Percentiles rank a stretch among this genome's conserved stretches.
Conservation (phyloP, 2,113 vertebrate species). For the Thunnus maccoyii region DNA sequence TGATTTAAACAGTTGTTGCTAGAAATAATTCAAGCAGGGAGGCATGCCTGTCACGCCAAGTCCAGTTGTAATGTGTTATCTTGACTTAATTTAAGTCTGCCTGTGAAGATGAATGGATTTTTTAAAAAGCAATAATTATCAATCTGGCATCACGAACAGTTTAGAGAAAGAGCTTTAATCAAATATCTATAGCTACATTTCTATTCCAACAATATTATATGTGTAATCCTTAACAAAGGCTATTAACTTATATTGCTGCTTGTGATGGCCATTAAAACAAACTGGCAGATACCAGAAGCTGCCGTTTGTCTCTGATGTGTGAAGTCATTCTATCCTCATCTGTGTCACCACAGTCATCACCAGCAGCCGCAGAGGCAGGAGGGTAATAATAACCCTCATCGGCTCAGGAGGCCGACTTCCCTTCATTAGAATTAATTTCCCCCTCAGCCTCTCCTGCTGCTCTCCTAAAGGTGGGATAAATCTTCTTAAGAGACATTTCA, state of each 20-base stretch:
- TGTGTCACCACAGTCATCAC: constrained; percentile 35
- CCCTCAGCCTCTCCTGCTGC: constrained; percentile 44
- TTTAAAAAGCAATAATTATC: constrained; percentile 38
- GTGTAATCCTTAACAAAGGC: background rate
- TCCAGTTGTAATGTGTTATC: constrained; percentile 61
- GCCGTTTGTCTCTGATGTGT: constrained; percentile 25
- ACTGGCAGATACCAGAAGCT: constrained; percentile 27
- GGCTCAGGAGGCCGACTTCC: constrained; percentile 48
- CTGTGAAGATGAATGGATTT: constrained; percentile 54
- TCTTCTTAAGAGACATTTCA: constrained; percentile 58
- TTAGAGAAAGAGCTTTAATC: constrained; percentile 16
- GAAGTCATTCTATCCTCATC: constrained; percentile 43
- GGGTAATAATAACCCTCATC: constrained; percentile 63
- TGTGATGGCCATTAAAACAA: constrained; percentile 7
- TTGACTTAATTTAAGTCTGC: constrained; percentile 59
- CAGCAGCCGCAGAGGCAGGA: constrained; percentile 40
- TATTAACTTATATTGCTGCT: background rate
- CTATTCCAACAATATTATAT: background rate
- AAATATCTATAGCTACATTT: background rate
- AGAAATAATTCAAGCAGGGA: constrained; percentile 59
- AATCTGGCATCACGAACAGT: constrained; percentile 11
- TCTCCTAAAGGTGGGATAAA: constrained; percentile 48
- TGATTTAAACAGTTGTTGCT: constrained; percentile 70
- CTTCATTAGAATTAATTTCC: constrained; percentile 68
- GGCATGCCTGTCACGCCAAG: constrained; percentile 45